phyloP scores from a whole-genome alignment of 2,113 vertebrate genomes.

The Cairina moschata region DNA sequence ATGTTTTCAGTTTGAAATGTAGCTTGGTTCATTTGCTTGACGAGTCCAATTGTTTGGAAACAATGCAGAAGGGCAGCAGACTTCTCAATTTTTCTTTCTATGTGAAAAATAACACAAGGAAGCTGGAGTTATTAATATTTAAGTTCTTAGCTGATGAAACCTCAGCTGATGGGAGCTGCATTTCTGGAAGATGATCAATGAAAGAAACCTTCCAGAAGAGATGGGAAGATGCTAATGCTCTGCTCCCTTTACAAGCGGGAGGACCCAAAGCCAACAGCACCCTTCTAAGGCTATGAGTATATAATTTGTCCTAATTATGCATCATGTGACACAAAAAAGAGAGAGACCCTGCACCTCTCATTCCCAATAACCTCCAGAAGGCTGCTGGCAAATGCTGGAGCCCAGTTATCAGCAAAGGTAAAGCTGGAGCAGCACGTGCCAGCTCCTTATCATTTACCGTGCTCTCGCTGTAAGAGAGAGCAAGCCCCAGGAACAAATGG shows the following conservation, averaged over 20 bases:
- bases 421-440: not conserved
- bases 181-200: not conserved
- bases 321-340: not conserved
- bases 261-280: not conserved
- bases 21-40: conserved; percentile 23
- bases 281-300: not conserved
- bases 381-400: not conserved
- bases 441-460: not conserved
- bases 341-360: not conserved
- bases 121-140: conserved; percentile 5
- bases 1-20: conserved; percentile 12
- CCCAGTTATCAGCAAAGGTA: not conserved
- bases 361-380: not conserved
- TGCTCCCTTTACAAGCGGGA: not conserved
- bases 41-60: conserved; percentile 34
- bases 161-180: not conserved
- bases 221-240: not conserved
- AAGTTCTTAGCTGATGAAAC: conserved; percentile 19
- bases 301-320: not conserved
- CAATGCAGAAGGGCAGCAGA: conserved; percentile 34
- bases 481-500: not conserved
- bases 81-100: conserved; percentile 36
- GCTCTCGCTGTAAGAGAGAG: not conserved
- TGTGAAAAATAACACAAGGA: conserved; percentile 22
- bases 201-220: not conserved